Conservation (phyloP, 2,113 vertebrate genomes). For the Sclerurus mexicanus region DNA sequence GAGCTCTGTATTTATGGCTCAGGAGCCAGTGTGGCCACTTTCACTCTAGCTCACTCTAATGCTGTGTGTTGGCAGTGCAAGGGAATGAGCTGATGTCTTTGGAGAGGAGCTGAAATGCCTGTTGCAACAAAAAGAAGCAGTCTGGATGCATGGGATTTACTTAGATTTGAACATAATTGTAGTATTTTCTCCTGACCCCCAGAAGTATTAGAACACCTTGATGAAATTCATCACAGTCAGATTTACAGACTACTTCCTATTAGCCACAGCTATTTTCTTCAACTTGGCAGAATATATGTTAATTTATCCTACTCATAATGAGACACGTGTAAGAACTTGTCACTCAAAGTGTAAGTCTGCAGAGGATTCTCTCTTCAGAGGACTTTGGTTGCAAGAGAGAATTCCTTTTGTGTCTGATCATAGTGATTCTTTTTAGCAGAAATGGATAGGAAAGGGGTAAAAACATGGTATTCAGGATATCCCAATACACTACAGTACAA, state of each 20-base stretch:
- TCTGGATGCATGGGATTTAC: background rate
- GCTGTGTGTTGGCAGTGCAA: background rate
- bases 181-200: slow-evolving; percentile 31
- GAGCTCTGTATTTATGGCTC: background rate
- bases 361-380: slow-evolving; percentile 72
- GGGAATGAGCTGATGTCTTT: background rate
- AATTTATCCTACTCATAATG: slow-evolving; percentile 71
- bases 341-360: slow-evolving; percentile 69
- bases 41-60: background rate
- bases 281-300: slow-evolving; percentile 72
- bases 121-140: background rate
- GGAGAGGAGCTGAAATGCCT: slow-evolving; percentile 34
- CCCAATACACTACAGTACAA: slow-evolving; percentile 40
- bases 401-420: slow-evolving; percentile 69
- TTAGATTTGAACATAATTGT: slow-evolving; percentile 25
- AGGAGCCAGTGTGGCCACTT: background rate
- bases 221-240: slow-evolving; percentile 62
- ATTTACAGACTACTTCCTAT: slow-evolving; percentile 70
- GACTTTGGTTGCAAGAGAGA: slow-evolving; percentile 65
- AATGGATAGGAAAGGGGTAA: slow-evolving; percentile 38
- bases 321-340: slow-evolving; percentile 71
- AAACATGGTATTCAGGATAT: slow-evolving; percentile 42
- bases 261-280: slow-evolving; percentile 69
- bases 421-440: slow-evolving; percentile 59
- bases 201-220: slow-evolving; percentile 44